phyloP scores from a whole-genome alignment of 2,797 vertebrate genomes.

The Parauchenoglanis punctatus region DNA sequence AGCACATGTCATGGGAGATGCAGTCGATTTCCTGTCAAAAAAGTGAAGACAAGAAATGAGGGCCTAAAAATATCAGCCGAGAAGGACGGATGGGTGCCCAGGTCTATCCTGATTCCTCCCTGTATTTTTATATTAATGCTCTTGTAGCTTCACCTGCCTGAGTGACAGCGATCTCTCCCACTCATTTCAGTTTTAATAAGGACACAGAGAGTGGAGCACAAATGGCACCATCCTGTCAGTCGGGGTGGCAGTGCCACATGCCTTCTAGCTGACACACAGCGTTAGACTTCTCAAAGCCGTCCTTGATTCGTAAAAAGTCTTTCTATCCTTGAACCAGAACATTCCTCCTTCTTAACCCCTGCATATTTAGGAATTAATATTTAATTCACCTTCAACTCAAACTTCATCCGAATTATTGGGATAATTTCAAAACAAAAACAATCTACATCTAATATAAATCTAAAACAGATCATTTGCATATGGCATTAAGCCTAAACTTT shows the following conservation, averaged over 20 bases:
- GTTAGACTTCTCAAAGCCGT: background rate
- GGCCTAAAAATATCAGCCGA: slow-evolving; percentile 24
- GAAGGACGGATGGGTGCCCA: slow-evolving; percentile 1
- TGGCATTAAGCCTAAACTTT: background rate
- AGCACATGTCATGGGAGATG: background rate
- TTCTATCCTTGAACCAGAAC: background rate
- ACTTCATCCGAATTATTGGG: background rate
- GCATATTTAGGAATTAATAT: background rate
- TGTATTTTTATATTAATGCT: slow-evolving; percentile 43
- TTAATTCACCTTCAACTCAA: background rate
- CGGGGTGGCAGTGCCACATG: slow-evolving; percentile 4
- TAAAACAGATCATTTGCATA: background rate
- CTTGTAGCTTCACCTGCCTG: slow-evolving; percentile 39
- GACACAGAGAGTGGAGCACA: slow-evolving; percentile 42
- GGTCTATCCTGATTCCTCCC: slow-evolving; percentile 26
- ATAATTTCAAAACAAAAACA: background rate
- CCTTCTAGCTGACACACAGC: background rate
- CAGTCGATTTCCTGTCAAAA: slow-evolving; percentile 18
- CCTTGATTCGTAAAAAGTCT: slow-evolving; percentile 17
- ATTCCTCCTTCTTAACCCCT: background rate
- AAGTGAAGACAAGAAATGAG: background rate
- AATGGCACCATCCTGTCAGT: slow-evolving; percentile 26
- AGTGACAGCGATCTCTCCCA: slow-evolving; percentile 65
- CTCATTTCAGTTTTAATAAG: slow-evolving; percentile 69
- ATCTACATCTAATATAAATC: background rate